Evolutionary conservation across 2,888 invertebrate species (phyloP).

Genomic region (Macrosoma leucophasiata): DNA sequence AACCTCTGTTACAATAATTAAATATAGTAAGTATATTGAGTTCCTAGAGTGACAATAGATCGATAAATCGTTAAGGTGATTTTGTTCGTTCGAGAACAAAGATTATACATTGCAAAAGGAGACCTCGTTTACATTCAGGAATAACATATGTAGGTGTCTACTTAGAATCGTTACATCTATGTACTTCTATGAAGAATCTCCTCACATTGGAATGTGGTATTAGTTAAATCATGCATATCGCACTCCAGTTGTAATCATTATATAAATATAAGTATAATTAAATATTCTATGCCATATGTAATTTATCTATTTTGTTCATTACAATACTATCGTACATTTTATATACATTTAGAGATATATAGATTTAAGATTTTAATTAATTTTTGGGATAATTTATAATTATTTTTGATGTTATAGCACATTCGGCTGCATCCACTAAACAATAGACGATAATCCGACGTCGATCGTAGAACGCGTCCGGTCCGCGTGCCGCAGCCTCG

Average conservation of each 20-base stretch:
- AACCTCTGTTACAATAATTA: slow-evolving; percentile 66
- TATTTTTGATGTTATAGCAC: slow-evolving; percentile 71
- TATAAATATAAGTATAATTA: slow-evolving; percentile 32
- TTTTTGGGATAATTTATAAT: slow-evolving; percentile 74
- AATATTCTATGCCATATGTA: slow-evolving; percentile 42
- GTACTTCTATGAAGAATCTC: slow-evolving; percentile 27
- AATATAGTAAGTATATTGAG: slow-evolving; percentile 46
- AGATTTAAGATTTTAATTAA: slow-evolving; percentile 70
- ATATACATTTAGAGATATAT: slow-evolving; percentile 66
- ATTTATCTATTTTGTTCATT: slow-evolving; percentile 53
- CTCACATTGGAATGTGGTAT: slow-evolving; percentile 66
- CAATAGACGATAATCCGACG: too few species aligned
- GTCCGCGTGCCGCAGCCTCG: slow-evolving; percentile 45
- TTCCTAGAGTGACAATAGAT: slow-evolving; percentile 47
- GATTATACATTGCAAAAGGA: slow-evolving; percentile 15
- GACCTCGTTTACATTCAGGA: background rate
- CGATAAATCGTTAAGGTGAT: too few species aligned
- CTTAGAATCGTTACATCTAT: slow-evolving; percentile 14
- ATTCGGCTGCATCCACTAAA: slow-evolving; percentile 46
- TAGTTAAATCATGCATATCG: slow-evolving; percentile 68
- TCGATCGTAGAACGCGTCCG: too few species aligned
- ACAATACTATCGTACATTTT: slow-evolving; percentile 65
- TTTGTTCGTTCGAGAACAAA: slow-evolving; percentile 14
- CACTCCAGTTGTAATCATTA: slow-evolving; percentile 54
- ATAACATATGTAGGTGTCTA: background rate